phyloP scores from a whole-genome alignment of 2,113 vertebrate species.

The Gila orcuttii region DNA sequence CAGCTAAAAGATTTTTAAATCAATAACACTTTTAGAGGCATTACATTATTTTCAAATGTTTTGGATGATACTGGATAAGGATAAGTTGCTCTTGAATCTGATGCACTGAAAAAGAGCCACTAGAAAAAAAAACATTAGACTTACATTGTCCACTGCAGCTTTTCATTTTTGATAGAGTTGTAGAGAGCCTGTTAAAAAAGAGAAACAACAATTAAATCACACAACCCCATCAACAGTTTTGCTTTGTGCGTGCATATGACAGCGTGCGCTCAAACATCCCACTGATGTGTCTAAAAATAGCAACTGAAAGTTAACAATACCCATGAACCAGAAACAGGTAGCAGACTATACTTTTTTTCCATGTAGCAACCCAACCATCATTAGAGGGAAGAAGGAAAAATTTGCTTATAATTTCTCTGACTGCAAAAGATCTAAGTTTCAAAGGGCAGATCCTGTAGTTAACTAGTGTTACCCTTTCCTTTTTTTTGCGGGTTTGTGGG shows the following conservation, averaged over 20 bases:
- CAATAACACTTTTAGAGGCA: constrained; percentile 20
- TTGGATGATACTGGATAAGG: not conserved
- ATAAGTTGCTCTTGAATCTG: not conserved
- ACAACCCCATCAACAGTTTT: not conserved
- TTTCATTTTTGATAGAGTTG: constrained; percentile 96
- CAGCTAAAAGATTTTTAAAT: not conserved
- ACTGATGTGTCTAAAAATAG: constrained; percentile 17
- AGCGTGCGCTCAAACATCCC: not conserved
- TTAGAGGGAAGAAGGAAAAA: not conserved
- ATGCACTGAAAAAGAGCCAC: not conserved
- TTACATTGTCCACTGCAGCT: constrained; percentile 99
- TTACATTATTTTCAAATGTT: constrained; percentile 1
- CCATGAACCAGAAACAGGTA: constrained; percentile 10
- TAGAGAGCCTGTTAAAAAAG: constrained; percentile 83
- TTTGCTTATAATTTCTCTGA: not conserved
- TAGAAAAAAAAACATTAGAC: constrained; percentile 62
- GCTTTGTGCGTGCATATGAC: not conserved
- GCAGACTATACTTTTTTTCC: not conserved
- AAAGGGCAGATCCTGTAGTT: not conserved
- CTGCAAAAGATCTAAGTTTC: not conserved
- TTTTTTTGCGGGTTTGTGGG: constrained; percentile 86
- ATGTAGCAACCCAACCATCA: not conserved
- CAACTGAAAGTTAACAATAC: not conserved
- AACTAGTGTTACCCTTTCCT: constrained; percentile 67
- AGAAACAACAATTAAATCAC: constrained; percentile 50